Percentiles rank a stretch among this genome's conserved stretches.
Conservation (phyloP, 2,888 invertebrate genomes). For the Agrilus biguttatus region DNA sequence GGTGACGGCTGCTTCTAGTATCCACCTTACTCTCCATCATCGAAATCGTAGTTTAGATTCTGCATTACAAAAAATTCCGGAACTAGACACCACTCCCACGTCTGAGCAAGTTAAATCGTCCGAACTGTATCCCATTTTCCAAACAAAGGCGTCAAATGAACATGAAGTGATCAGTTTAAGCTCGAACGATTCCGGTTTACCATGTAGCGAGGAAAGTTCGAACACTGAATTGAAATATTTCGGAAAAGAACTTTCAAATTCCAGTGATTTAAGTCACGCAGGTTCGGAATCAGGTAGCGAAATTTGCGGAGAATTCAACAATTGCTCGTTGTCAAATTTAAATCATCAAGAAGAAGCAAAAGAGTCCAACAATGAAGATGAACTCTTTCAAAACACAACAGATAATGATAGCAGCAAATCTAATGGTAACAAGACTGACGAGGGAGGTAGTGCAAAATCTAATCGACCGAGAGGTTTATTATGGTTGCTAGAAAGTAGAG, state of each 20-base stretch:
- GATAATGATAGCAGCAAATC: constrained; percentile 9
- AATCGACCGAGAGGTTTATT: constrained; percentile 43
- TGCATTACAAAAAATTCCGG: constrained; percentile 77
- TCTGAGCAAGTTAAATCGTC: constrained; percentile 30
- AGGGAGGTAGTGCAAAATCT: constrained; percentile 9
- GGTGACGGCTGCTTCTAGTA: constrained; percentile 32
- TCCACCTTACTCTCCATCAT: constrained; percentile 55
- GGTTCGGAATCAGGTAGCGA: too few relatives aligned
- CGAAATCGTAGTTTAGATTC: constrained; percentile 83
- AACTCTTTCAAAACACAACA: constrained; percentile 16
- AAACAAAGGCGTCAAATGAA: constrained; percentile 38
- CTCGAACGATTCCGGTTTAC: constrained; percentile 69
- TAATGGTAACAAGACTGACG: constrained; percentile 15
- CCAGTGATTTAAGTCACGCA: too few relatives aligned
- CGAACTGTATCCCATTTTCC: constrained; percentile 32
- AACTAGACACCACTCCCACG: constrained; percentile 59
- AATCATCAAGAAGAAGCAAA: constrained; percentile 1
- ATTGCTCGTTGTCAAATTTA: too few relatives aligned
- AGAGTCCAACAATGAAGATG: constrained; percentile 10
- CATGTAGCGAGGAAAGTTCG: constrained; percentile 39
- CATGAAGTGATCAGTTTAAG: constrained; percentile 45
- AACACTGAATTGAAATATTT: too few relatives aligned
- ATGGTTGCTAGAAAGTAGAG: constrained; percentile 90
- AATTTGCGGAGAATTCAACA: too few relatives aligned
- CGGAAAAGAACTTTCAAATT: too few relatives aligned